Conservation (phyloP, 2,888 invertebrate genomes). For the Mycalesis mineus region DNA sequence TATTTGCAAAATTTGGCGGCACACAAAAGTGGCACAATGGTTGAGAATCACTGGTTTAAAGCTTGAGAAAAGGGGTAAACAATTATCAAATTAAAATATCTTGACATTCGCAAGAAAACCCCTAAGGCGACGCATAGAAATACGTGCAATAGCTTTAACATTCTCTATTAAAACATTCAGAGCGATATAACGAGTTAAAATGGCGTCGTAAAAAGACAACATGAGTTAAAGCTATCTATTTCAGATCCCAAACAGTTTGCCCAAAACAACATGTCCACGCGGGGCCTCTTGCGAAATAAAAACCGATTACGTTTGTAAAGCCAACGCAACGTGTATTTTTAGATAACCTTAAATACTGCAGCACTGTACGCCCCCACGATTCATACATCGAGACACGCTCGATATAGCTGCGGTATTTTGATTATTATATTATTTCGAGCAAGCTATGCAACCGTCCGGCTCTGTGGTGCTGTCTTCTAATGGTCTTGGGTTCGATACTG, state of each 20-base stretch:
- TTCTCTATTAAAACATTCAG: not conserved
- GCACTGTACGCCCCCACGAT: slow-evolving; percentile 41
- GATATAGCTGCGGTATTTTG: slow-evolving; percentile 24
- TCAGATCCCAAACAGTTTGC: not conserved
- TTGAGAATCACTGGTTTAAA: too few relatives aligned
- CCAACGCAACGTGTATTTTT: slow-evolving; percentile 53
- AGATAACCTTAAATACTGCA: slow-evolving; percentile 54
- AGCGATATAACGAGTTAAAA: too few relatives aligned
- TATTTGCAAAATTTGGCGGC: too few relatives aligned
- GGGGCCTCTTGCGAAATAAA: slow-evolving; percentile 31
- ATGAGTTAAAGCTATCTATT: not conserved
- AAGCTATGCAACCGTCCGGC: not conserved
- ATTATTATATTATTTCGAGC: slow-evolving; percentile 17
- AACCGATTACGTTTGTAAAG: slow-evolving; percentile 30
- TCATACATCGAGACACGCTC: slow-evolving; percentile 19
- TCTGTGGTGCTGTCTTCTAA: not conserved
- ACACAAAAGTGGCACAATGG: too few relatives aligned
- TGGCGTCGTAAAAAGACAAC: not conserved
- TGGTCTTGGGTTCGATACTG: not conserved
- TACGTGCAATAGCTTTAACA: not conserved
- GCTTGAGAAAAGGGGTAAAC: too few relatives aligned
- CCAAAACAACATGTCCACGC: slow-evolving; percentile 8
- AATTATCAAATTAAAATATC: too few relatives aligned
- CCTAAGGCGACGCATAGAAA: not conserved
- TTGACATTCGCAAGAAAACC: too few relatives aligned